Evolutionary conservation across 2,113 vertebrate species (phyloP).

Genomic region (Epinephelus moara): DNA sequence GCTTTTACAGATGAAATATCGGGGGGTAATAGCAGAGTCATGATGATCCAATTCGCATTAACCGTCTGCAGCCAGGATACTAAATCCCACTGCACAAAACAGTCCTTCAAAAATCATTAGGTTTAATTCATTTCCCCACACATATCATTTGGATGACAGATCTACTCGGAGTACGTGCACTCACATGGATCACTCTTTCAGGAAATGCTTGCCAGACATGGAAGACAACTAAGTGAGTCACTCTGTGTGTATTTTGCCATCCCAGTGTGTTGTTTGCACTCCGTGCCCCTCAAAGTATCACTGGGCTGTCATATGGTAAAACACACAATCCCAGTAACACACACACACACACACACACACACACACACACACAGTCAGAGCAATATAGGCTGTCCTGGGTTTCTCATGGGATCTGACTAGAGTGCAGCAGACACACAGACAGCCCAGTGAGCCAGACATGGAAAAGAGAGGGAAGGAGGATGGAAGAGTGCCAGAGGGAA

Average conservation of each 20-base stretch:
- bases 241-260: slow-evolving; percentile 59
- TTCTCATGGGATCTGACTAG: slow-evolving; percentile 60
- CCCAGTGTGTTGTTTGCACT: slow-evolving; percentile 63
- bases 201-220: slow-evolving; percentile 30
- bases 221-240: slow-evolving; percentile 49
- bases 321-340: slow-evolving; percentile 46
- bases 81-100: slow-evolving; percentile 24
- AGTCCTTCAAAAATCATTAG: slow-evolving; percentile 43
- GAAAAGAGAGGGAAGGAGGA: slow-evolving; percentile 59
- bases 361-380: slow-evolving; percentile 40
- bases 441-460: slow-evolving; percentile 59
- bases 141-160: slow-evolving; percentile 43
- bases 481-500: slow-evolving; percentile 65
- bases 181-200: slow-evolving; percentile 25
- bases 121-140: slow-evolving; percentile 45
- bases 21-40: slow-evolving; percentile 11
- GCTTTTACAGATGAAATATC: slow-evolving; percentile 24
- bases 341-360: slow-evolving; percentile 24
- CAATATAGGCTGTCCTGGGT: slow-evolving; percentile 55
- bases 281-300: slow-evolving; percentile 54
- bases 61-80: slow-evolving; percentile 7
- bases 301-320: slow-evolving; percentile 61
- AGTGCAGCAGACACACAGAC: slow-evolving; percentile 61
- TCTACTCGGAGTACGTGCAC: slow-evolving; percentile 31
- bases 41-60: slow-evolving; percentile 35